These are phyloP conservation scores for Plectropomus leopardus DNA, from an alignment of 2,113 vertebrate genomes.

Conservation along the genomic window DNA sequence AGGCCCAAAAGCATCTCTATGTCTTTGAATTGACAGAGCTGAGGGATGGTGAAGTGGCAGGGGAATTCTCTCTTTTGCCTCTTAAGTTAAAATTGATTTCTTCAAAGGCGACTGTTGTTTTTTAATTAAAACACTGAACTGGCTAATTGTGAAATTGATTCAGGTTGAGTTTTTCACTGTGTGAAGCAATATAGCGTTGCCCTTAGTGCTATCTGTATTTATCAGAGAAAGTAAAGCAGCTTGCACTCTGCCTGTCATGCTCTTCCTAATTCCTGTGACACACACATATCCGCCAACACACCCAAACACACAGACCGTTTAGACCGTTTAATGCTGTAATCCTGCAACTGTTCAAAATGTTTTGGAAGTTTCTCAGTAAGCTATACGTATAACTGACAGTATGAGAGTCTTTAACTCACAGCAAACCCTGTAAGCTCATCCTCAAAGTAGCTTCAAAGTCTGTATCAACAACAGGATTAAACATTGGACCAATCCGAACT, in stretches of 20 bases:
- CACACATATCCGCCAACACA: constrained; percentile 18
- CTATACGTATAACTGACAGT: constrained; percentile 76
- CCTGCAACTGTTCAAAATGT: constrained; percentile 74
- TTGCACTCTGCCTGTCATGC: constrained; percentile 60
- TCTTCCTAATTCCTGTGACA: constrained; percentile 53
- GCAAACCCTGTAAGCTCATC: constrained; percentile 79
- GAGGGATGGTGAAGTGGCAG: constrained; percentile 58
- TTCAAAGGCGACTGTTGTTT: constrained; percentile 82
- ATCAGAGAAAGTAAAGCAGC: constrained; percentile 59
- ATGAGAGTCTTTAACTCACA: constrained; percentile 72
- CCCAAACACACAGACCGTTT: constrained; percentile 51
- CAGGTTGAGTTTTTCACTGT: constrained; percentile 77
- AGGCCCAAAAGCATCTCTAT: constrained; percentile 49
- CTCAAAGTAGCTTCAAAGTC: constrained; percentile 77
- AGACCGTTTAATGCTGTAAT: constrained; percentile 78
- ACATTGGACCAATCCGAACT: constrained; percentile 62
- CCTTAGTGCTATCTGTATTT: constrained; percentile 71
- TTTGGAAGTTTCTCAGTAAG: constrained; percentile 77
- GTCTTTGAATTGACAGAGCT: constrained; percentile 73
- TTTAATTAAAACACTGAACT: constrained; percentile 84
- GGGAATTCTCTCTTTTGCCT: constrained; percentile 73
- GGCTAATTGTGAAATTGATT: constrained; percentile 85
- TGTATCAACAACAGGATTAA: constrained; percentile 82
- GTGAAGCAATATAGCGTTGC: constrained; percentile 74
- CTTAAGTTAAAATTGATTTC: constrained; percentile 82